Evolutionary conservation across 2,888 invertebrate genomes (phyloP).

Genomic region (Sinhomidia bicolor): DNA sequence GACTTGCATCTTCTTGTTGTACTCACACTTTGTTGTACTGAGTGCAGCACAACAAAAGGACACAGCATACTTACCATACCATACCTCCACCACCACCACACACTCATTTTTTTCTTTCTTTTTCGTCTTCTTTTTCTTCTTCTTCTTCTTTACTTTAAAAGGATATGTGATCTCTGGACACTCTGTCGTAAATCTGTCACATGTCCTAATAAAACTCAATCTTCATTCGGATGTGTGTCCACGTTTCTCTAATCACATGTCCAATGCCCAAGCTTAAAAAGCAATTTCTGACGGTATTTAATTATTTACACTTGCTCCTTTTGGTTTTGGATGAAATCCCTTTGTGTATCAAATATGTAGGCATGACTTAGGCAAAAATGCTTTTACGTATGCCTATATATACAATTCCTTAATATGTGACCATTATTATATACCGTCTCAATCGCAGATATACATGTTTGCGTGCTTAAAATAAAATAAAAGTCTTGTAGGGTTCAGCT

Average conservation of each 20-base stretch:
- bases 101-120: slow-evolving; percentile 19
- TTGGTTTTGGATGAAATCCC: slow-evolving; percentile 44
- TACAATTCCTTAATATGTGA: background rate
- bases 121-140: background rate
- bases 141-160: slow-evolving; percentile 56
- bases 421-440: background rate
- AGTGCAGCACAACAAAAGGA: background rate
- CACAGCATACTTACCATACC: background rate
- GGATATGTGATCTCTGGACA: slow-evolving; percentile 71
- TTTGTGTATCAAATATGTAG: background rate
- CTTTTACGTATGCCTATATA: background rate
- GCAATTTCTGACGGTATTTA: slow-evolving; percentile 55
- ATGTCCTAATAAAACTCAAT: slow-evolving; percentile 74
- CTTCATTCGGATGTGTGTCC: slow-evolving; percentile 70
- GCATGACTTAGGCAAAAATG: background rate
- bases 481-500: background rate
- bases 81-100: too few relatives aligned
- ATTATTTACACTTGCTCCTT: slow-evolving; percentile 72
- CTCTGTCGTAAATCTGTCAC: slow-evolving; percentile 71
- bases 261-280: slow-evolving; percentile 62
- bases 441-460: background rate
- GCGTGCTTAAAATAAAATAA: background rate
- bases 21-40: too few relatives aligned
- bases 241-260: slow-evolving; percentile 71
- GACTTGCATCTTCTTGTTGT: too few relatives aligned